Evolutionary conservation across 2,797 vertebrate species (phyloP).

Genomic region (Sternarchorhynchus goeldii): DNA sequence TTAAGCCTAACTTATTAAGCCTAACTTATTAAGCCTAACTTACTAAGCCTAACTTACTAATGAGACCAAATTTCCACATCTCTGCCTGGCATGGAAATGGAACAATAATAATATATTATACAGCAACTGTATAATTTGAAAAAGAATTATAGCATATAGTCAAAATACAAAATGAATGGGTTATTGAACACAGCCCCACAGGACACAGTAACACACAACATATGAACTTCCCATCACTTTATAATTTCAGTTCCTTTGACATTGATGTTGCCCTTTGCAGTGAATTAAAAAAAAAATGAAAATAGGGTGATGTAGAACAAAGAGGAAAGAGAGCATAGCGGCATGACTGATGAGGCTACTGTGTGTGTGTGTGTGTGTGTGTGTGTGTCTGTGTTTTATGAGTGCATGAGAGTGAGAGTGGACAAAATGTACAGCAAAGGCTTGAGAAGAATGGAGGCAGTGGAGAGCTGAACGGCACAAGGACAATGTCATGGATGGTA

Average conservation of each 20-base stretch:
- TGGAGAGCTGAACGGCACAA: constrained; percentile 23
- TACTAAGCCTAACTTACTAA: not conserved
- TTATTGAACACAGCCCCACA: constrained; percentile 19
- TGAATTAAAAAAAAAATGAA: constrained; percentile 39
- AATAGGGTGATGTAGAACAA: constrained; percentile 36
- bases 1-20: not conserved
- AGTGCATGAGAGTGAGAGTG: constrained; percentile 16
- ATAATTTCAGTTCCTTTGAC: constrained; percentile 40
- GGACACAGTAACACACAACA: not conserved
- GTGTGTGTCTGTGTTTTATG: not conserved
- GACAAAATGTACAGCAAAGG: constrained; percentile 12
- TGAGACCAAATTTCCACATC: not conserved
- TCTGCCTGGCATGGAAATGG: not conserved
- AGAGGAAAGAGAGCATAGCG: constrained; percentile 24
- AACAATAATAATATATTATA: constrained; percentile 19
- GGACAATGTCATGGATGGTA: not conserved
- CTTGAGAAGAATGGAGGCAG: constrained; percentile 9
- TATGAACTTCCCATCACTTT: constrained; percentile 19
- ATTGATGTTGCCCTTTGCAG: constrained; percentile 51
- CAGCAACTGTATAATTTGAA: not conserved
- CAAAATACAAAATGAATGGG: not conserved
- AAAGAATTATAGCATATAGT: constrained; percentile 14
- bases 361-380: not conserved
- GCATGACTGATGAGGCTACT: constrained; percentile 26
- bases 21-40: constrained; percentile 12